Evolutionary conservation across 2,888 invertebrate genomes (phyloP), one percentile per base, ranked within the genome.

Genomic region (Phlogophora meticulosa): DNA sequence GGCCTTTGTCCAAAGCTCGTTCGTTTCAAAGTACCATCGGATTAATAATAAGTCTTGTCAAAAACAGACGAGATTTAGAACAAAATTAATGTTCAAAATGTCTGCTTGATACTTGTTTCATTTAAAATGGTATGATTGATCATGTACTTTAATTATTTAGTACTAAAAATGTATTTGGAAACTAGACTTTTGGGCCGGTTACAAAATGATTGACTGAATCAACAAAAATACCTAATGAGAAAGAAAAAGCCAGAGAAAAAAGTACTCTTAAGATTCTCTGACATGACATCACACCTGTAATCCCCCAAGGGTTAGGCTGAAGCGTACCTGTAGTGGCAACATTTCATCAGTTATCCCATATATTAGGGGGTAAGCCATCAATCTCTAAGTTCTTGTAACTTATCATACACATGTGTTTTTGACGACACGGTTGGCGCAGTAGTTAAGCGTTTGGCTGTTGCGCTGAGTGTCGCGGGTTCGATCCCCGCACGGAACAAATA

Each of bases 41-140:
- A 75, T 79, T 68, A 78, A 57, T 74, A n/a, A 53, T 24, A 38
- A 68, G 38, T 49, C 74, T 63, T 60, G 59, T 75, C 76, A 69
- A 61, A 68, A 68, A 60, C 76, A 75, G 65, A 43, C 43, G 52
- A 46, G 46, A 57, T 58, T 78, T 32, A 28, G 24, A 55, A 55
- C 49, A 51, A 62, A 75, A 68, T 75, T 62, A 59, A 75, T 76
- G 55, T 58, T 56, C n/a, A 55, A 53, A 66, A 53, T 57, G 42
- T 56, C 51, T 43, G 40, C 43, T 42, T 53, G 38, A 34, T 74
- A 74, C 36, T 57, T 10, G 40, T 60, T 75, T 45, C 40, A 78
- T 66, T 78, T 60, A 28, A 57, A 52, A 74, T 56, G 28, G 15
- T 40, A 13, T 60, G 75, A 66, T 74, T 66, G 48, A 53, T 57